A percentile compares a stretch with the other conserved stretches of the same genome.
phyloP scores from a whole-genome alignment of 64 coral and sea anemone genomes.

The Actinia equina region DNA sequence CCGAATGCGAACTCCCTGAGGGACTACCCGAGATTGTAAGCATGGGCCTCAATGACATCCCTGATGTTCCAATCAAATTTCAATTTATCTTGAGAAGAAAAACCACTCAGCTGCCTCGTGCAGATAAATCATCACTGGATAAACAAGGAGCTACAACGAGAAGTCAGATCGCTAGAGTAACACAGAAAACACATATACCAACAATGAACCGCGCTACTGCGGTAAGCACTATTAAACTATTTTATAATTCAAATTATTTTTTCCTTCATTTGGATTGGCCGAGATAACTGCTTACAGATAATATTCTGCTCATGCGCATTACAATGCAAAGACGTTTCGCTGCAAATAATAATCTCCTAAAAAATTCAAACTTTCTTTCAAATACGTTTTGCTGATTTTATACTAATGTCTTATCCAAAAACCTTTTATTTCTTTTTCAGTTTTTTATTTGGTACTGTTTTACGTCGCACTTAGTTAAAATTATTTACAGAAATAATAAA shows the following conservation, averaged over 20 bases:
- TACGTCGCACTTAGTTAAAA: too few species aligned
- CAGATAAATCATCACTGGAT: not conserved
- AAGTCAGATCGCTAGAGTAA: not conserved
- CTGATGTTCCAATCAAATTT: constrained; percentile 50
- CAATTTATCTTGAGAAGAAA: constrained; percentile 57
- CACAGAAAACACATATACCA: not conserved
- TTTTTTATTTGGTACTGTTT: too few species aligned
- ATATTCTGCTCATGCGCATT: too few species aligned
- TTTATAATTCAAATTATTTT: not conserved
- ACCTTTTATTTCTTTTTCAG: too few species aligned
- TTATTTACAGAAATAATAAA: too few species aligned
- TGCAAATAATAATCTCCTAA: too few species aligned
- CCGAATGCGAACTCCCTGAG: not conserved
- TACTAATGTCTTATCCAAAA: too few species aligned
- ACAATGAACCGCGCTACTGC: not conserved
- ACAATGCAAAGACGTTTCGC: too few species aligned
- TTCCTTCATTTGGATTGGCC: too few species aligned
- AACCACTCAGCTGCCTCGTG: constrained; percentile 17
- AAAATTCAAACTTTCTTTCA: too few species aligned
- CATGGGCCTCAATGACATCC: constrained; percentile 66
- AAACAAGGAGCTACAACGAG: not conserved
- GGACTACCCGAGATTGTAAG: constrained; percentile 54
- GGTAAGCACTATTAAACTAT: not conserved
- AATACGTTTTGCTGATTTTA: too few species aligned
- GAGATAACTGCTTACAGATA: too few species aligned